A percentile compares a stretch with the other conserved stretches of the same genome.
Evolutionary conservation across 2,797 vertebrate genomes (phyloP).

Genomic region (Danio jaintianensis): DNA sequence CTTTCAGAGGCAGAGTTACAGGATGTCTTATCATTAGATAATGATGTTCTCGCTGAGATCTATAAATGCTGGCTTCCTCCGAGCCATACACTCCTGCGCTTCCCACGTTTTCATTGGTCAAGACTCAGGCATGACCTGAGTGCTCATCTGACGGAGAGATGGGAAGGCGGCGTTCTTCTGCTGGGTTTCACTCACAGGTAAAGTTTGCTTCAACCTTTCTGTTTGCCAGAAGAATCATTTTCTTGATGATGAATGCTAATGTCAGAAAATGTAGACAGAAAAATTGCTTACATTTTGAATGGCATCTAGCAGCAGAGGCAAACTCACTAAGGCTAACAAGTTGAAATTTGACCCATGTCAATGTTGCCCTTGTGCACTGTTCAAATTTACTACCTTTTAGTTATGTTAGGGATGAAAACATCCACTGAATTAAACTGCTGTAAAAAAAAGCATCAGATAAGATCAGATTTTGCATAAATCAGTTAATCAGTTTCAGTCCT

Average conservation of each 20-base stretch:
- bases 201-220: background rate
- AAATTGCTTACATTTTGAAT: background rate
- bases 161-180: constrained; percentile 70
- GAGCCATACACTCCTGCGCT: constrained; percentile 74
- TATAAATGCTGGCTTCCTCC: constrained; percentile 78
- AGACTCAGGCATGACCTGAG: constrained; percentile 76
- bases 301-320: background rate
- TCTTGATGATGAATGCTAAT: too few species aligned
- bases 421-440: too few species aligned
- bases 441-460: too few species aligned
- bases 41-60: constrained; percentile 81
- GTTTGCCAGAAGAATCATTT: background rate
- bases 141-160: constrained; percentile 75
- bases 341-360: background rate
- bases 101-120: constrained; percentile 84
- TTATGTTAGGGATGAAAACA: too few species aligned
- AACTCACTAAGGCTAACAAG: background rate
- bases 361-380: too few species aligned
- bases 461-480: too few species aligned
- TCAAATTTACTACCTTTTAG: too few species aligned
- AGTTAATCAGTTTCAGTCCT: too few species aligned
- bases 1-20: constrained; percentile 84
- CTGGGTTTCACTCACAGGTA: constrained; percentile 78
- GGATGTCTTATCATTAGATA: constrained; percentile 85
- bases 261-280: background rate